phyloP scores from a whole-genome alignment of 2,888 invertebrate species.

The Autographa pulchrina region DNA sequence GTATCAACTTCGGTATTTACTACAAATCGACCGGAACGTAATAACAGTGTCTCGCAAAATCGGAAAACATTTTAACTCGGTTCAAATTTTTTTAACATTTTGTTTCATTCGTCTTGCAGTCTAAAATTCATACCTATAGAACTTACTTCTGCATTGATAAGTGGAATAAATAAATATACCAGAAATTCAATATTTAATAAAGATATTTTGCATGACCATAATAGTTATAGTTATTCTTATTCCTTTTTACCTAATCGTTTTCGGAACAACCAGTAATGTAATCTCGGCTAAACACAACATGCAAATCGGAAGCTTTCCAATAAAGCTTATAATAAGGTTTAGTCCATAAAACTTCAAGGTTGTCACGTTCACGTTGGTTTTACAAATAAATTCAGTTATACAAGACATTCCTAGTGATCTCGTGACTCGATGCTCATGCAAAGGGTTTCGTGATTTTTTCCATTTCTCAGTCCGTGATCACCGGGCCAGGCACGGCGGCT shows the following conservation, averaged over 20 bases:
- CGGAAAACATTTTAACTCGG: constrained; percentile 11
- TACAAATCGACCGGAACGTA: constrained; percentile 18
- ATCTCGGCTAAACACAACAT: background rate
- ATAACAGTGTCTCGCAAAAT: constrained; percentile 10
- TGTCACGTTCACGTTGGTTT: constrained; percentile 43
- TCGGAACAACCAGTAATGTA: background rate
- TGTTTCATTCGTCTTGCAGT: background rate
- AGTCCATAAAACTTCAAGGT: constrained; percentile 53
- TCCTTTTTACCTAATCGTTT: background rate
- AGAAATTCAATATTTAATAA: too few relatives aligned
- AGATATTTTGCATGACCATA: too few relatives aligned
- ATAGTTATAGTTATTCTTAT: too few relatives aligned
- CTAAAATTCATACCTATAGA: background rate
- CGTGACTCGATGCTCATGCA: constrained; percentile 63
- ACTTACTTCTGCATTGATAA: too few relatives aligned
- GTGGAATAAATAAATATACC: too few relatives aligned
- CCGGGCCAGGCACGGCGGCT: constrained; percentile 69
- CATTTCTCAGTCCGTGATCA: constrained; percentile 77
- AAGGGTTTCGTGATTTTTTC: constrained; percentile 77
- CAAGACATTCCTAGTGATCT: constrained; percentile 64
- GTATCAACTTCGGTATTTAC: constrained; percentile 21
- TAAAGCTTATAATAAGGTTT: constrained; percentile 14
- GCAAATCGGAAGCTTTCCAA: constrained; percentile 15
- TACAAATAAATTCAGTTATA: constrained; percentile 59
- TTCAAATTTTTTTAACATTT: background rate